These are phyloP conservation scores for Dendroctonus valens DNA, from an alignment of 1,140 invertebrate genomes.

Conservation along the genomic window DNA sequence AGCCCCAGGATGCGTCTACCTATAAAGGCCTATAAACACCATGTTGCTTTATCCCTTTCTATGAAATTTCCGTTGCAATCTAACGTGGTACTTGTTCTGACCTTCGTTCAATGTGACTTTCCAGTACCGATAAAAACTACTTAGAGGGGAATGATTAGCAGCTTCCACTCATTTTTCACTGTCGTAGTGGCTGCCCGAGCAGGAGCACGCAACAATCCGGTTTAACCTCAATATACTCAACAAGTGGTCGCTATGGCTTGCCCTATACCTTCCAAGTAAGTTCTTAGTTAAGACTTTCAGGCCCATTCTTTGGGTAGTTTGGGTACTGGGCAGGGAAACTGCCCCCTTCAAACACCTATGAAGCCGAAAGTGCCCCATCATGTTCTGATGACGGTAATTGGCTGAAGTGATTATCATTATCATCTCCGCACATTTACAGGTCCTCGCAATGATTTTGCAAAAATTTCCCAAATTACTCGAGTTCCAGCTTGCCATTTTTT, in stretches of 20 bases:
- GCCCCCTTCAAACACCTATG: neutral
- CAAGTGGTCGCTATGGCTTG: constrained; percentile 25
- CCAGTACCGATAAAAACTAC: constrained; percentile 24
- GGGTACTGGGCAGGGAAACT: too few relatives aligned
- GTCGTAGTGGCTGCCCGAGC: neutral
- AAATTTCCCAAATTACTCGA: too few relatives aligned
- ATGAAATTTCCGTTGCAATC: too few relatives aligned
- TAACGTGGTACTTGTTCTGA: constrained; percentile 1
- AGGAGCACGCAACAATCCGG: neutral
- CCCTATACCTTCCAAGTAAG: constrained; percentile 23
- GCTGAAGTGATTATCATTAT: constrained; percentile 10
- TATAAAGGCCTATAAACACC: too few relatives aligned
- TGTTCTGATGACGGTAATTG: constrained; percentile 15
- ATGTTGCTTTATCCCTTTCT: too few relatives aligned
- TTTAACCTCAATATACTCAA: constrained; percentile 8
- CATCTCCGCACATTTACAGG: neutral
- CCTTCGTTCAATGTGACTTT: constrained; percentile 33
- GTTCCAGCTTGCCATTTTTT: too few relatives aligned
- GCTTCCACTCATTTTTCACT: neutral
- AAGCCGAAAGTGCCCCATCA: constrained; percentile 12
- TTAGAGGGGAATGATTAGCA: constrained; percentile 18
- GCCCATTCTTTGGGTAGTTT: neutral
- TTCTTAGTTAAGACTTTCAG: constrained; percentile 8
- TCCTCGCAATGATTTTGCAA: too few relatives aligned
- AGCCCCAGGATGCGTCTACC: too few relatives aligned